phyloP scores from a whole-genome alignment of 2,888 invertebrate species.

The Empis livida region DNA sequence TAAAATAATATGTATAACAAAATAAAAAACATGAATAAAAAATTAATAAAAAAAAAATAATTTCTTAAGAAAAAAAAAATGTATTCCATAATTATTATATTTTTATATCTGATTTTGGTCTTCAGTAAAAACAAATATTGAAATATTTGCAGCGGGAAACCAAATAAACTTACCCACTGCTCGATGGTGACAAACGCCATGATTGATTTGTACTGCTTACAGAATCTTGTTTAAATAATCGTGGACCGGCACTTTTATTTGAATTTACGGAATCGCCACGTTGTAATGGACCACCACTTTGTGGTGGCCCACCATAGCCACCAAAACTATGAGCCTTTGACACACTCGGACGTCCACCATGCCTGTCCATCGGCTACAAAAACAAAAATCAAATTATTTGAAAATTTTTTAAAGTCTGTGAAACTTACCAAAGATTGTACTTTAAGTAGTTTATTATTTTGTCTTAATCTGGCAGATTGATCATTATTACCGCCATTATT shows the following conservation, averaged over 20 bases:
- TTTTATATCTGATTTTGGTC: too few relatives aligned
- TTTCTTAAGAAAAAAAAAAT: neutral
- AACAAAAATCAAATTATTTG: too few relatives aligned
- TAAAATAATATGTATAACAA: too few relatives aligned
- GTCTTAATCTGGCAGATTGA: constrained; percentile 23
- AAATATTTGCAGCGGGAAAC: too few relatives aligned
- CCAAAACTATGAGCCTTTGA: constrained; percentile 83
- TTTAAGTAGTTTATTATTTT: constrained; percentile 32
- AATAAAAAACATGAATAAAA: neutral
- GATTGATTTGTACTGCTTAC: constrained; percentile 28
- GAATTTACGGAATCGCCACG: constrained; percentile 53
- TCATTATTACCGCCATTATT: constrained; percentile 33
- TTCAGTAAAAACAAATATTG: too few relatives aligned
- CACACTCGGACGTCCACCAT: constrained; percentile 41
- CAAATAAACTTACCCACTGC: constrained; percentile 32
- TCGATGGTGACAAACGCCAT: constrained; percentile 36
- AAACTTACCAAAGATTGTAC: constrained; percentile 21
- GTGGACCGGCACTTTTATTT: constrained; percentile 45
- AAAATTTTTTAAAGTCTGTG: neutral
- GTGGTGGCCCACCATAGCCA: constrained; percentile 51
- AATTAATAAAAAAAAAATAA: neutral
- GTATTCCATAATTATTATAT: too few relatives aligned
- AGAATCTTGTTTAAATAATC: constrained; percentile 56
- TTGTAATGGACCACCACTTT: constrained; percentile 47
- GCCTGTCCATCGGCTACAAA: constrained; percentile 24